Evolutionary conservation across 2,888 invertebrate genomes (phyloP), one percentile per base, ranked within the genome.

Genomic region (Anthrax anthrax): DNA sequence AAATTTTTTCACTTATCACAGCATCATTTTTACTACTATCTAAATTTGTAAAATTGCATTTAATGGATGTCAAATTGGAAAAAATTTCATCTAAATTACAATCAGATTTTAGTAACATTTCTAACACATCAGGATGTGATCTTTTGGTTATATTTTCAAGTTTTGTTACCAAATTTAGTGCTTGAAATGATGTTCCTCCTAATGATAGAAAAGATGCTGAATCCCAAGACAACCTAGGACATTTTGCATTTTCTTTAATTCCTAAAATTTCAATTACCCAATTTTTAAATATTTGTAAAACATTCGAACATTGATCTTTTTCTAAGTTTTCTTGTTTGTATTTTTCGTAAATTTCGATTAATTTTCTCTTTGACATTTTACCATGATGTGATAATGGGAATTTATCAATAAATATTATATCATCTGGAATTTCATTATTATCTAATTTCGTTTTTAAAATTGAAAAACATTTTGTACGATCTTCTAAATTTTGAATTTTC

Each of bases 341-440:
- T 57, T 18, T 27, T 13, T 39, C 17, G 48, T 67, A 72, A 54
- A 72, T 60, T 48, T 65, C 61, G 44, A 66, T 60, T 37, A 80
- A 58, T 18, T 67, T 59, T 42, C 62, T 56, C 54, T 66, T 73
- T 37, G 76, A 76, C 47, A 80, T 64, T 71, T 86, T 85, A n/a
- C 86, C 86, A 67, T 84, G 80, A 6, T 60, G 54, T 47, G 77
- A 82, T 18, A 77, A 63, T 39, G 80, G 82, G 54, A 83, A 64
- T 48, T 69, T 65, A 32, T 75, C 64, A 12, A 81, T 61, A 50
- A 74, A 69, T 42, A 77, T 62, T 52, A 84, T 72, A 62, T 73
- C 71, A 63, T 85, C 83, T 1, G 85, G 85, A 61, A 73, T 72
- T 54, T 76, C 73, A 53, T 70, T 67, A 39, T 70, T 63, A 48